Base-by-base conservation (phyloP, 2,888 invertebrate genomes). In the Oxycera nigricornis region DNA sequence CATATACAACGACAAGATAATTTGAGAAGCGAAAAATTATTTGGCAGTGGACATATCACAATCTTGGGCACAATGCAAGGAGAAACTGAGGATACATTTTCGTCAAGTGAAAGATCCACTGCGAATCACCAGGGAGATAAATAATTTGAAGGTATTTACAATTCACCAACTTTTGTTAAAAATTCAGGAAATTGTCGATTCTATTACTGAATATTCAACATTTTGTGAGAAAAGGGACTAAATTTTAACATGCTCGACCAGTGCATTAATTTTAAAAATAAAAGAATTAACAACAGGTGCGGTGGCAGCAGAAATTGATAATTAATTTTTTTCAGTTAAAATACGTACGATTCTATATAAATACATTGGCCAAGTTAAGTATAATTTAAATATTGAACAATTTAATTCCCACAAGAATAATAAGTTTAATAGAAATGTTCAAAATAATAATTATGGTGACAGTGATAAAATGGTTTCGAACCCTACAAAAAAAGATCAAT, bases 31-130 rank as follows among this genome's bases (percentile, higher is more conserved):
- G 11, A 28, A 59, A 28, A 59, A 59, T 14, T 59, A 28, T 28
- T 22, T 28, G 20, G n/a, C n/a, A n/a, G n/a, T n/a, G n/a, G n/a
- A n/a, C n/a, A n/a, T n/a, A n/a, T n/a, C n/a, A n/a, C n/a, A 17
- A 55, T 17, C 55, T 11, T 55, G 55, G 55, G 17, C n/a, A 20
- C 55, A 55, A 22, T 59, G 59, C 30, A 59, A 59, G 30, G 30
- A 59, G n/a, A 6, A 26, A 14, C 30, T 59, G n/a, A 26, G n/a
- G 30, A 24, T 26, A 9, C 59, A 59, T 59, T 59, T 17, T n/a
- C 6, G 2, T 11, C 4, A 26, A 59, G 6, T 39, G 35, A 62
- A 62, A 35, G 62, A 62, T 31, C 62, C 31, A 22, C 2, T 31
- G 20, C 7, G 2, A 30, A 62, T 62, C 35, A 35, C 35, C 2